These are phyloP conservation scores for Malthinus seriepunctatus DNA, from an alignment of 2,888 invertebrate species.

Conservation along the genomic window DNA sequence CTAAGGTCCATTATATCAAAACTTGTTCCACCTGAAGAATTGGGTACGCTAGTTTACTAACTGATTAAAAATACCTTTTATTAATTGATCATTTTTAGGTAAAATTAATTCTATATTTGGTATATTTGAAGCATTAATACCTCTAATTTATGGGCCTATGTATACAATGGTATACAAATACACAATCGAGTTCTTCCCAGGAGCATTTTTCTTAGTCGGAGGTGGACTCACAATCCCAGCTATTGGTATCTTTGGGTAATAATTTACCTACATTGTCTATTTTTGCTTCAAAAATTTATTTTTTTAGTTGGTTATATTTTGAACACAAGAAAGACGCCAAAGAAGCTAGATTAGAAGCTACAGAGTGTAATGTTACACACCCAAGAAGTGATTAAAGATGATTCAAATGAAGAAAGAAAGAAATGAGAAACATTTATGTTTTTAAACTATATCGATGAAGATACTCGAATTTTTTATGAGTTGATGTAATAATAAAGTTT, in stretches of 20 bases:
- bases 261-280: not conserved
- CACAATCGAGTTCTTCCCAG: conserved; percentile 43
- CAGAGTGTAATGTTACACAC: not conserved
- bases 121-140: conserved; percentile 45
- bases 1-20: conserved; percentile 62
- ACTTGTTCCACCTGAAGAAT: conserved; percentile 60
- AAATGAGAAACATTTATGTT: too few species aligned
- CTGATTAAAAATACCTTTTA: not conserved
- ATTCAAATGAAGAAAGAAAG: too few species aligned
- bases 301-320: conserved; percentile 53
- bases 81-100: conserved; percentile 40
- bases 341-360: conserved; percentile 49
- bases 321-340: conserved; percentile 50
- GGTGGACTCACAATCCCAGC: conserved; percentile 42
- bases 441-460: too few species aligned
- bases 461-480: too few species aligned
- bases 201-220: conserved; percentile 43
- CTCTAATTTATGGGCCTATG: conserved; percentile 47
- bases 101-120: conserved; percentile 55
- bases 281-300: conserved; percentile 1
- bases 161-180: conserved; percentile 45
- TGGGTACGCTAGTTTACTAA: conserved; percentile 54
- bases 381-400: too few species aligned
- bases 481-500: too few species aligned
- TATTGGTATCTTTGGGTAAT: conserved; percentile 46